phyloP scores from a whole-genome alignment of 2,797 vertebrate species.

The Allenopithecus nigroviridis region DNA sequence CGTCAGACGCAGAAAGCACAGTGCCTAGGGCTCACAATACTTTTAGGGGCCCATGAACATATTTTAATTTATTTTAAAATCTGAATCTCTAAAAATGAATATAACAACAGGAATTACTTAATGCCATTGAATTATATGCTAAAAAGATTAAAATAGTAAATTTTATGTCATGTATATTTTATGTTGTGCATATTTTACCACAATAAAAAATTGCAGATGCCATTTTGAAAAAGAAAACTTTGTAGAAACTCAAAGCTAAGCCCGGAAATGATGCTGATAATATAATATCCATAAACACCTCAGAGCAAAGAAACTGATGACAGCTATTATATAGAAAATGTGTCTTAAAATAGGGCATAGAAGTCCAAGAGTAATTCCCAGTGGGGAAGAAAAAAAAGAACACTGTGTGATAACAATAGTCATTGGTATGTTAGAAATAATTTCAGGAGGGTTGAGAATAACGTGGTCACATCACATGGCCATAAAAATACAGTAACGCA shows the following conservation, averaged over 20 bases:
- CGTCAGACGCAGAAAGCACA: neutral
- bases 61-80: neutral
- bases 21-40: neutral
- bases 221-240: neutral
- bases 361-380: neutral
- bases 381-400: neutral
- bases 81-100: neutral
- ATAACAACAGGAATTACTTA: neutral
- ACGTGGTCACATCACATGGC: neutral
- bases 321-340: neutral
- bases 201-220: neutral
- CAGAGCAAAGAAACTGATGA: neutral
- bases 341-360: conserved; percentile 5
- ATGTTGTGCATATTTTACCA: neutral
- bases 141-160: neutral
- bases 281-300: conserved; percentile 18
- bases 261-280: neutral
- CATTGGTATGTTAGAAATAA: neutral
- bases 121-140: neutral
- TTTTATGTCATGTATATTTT: neutral
- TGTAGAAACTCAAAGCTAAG: neutral
- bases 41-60: neutral
- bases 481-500: conserved; percentile 29
- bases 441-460: conserved; percentile 25
- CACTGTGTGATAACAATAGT: neutral